Conservation (phyloP, 2,888 invertebrate genomes). For the Ditylenchus weischeri region DNA sequence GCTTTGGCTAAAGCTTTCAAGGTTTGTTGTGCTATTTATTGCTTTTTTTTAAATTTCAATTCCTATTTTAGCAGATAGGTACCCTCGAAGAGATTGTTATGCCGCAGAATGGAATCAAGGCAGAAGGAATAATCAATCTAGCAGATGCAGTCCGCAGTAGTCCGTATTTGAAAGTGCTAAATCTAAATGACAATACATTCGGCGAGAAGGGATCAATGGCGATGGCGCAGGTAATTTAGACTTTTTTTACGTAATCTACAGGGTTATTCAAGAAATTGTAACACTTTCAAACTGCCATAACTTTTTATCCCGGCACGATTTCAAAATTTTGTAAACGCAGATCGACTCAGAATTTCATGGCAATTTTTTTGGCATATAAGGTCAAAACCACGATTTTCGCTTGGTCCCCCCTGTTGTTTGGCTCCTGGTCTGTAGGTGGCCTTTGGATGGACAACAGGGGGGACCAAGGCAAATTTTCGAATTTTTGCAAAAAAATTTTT, state of each 20-base stretch:
- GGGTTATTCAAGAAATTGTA: too few relatives aligned
- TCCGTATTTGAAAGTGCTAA: slow-evolving; percentile 70
- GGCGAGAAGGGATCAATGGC: slow-evolving; percentile 72
- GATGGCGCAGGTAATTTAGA: slow-evolving; percentile 65
- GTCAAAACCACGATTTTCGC: too few relatives aligned
- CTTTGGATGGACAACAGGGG: too few relatives aligned
- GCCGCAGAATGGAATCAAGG: slow-evolving; percentile 95
- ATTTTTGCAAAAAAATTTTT: too few relatives aligned
- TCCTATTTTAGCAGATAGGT: slow-evolving; percentile 68
- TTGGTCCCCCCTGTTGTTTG: too few relatives aligned
- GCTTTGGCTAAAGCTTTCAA: slow-evolving; percentile 80
- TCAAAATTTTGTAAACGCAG: too few relatives aligned
- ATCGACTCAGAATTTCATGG: too few relatives aligned
- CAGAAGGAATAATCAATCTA: slow-evolving; percentile 76
- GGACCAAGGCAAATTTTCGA: too few relatives aligned
- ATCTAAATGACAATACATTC: slow-evolving; percentile 91
- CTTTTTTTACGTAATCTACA: neutral
- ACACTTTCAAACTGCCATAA: too few relatives aligned
- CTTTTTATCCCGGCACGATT: too few relatives aligned
- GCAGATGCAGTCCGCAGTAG: slow-evolving; percentile 60
- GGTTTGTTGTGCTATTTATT: slow-evolving; percentile 61
- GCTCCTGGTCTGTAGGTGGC: too few relatives aligned
- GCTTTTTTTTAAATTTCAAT: slow-evolving; percentile 7
- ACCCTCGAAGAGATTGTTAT: slow-evolving; percentile 83
- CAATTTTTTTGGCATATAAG: too few relatives aligned